Conservation (phyloP, 2,888 invertebrate species). For the Dugesia japonica region DNA sequence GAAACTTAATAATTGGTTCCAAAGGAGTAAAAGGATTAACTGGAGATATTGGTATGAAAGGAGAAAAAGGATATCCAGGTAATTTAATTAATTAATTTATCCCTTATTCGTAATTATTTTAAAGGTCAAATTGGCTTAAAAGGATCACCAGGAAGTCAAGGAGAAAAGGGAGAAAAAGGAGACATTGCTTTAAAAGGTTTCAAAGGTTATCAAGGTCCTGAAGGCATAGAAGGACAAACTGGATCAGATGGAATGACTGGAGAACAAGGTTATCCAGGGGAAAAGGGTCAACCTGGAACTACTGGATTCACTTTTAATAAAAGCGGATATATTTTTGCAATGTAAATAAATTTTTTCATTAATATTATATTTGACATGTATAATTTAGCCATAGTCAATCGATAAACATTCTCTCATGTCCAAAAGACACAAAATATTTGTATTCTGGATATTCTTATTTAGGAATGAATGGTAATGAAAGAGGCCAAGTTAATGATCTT, state of each 20-base stretch:
- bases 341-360: not conserved
- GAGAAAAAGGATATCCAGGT: not conserved
- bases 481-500: conserved; percentile 21
- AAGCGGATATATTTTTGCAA: not conserved
- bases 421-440: not conserved
- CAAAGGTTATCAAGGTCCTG: not conserved
- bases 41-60: conserved; percentile 17
- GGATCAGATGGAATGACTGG: conserved; percentile 21
- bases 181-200: conserved; percentile 8
- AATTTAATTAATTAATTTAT: not conserved
- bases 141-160: not conserved
- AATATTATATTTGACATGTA: not conserved
- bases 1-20: not conserved
- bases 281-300: not conserved
- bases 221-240: conserved; percentile 3
- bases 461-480: not conserved
- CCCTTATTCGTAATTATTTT: not conserved
- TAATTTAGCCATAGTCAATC: conserved; percentile 25
- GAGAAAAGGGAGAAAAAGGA: not conserved
- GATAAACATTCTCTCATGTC: conserved; percentile 1
- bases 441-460: conserved; percentile 26
- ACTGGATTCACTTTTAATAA: not conserved
- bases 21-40: not conserved
- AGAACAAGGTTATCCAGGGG: not conserved
- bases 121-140: not conserved